Conservation (phyloP, 2,888 invertebrate species). For the Caenorhabditis uteleia region DNA sequence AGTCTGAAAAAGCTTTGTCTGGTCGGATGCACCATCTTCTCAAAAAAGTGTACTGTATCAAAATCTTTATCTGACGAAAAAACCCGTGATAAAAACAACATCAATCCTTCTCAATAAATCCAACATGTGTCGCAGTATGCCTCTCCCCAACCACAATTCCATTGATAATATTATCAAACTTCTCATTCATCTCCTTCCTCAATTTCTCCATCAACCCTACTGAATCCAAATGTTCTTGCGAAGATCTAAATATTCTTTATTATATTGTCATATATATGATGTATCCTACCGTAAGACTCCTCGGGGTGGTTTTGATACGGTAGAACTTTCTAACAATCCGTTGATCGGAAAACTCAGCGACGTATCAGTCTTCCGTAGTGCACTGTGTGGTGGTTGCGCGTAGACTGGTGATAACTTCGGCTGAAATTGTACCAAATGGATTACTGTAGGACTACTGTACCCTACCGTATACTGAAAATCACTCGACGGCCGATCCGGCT, state of each 20-base stretch:
- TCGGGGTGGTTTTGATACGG: conserved; percentile 19
- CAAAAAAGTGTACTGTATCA: no score
- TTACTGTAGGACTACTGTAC: no score
- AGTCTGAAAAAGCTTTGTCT: no score
- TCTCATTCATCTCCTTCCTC: conserved; percentile 30
- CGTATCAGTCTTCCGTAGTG: conserved; percentile 53
- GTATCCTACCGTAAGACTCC: conserved; percentile 16
- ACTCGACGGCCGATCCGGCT: conserved; percentile 20
- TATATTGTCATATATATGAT: neutral
- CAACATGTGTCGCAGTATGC: neutral
- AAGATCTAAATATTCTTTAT: neutral
- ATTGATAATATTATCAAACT: conserved; percentile 19
- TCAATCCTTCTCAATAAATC: conserved; percentile 4
- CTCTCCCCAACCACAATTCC: conserved; percentile 9
- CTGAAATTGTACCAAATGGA: no score
- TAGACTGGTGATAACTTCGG: conserved; percentile 20
- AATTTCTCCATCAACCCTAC: conserved; percentile 24
- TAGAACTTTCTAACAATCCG: conserved; percentile 16
- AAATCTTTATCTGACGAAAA: no score
- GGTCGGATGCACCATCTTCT: no score
- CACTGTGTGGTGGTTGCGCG: conserved; percentile 41
- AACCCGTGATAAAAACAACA: no score
- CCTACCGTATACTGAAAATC: conserved; percentile 8
- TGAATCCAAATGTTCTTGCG: conserved; percentile 19
- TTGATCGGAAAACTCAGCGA: conserved; percentile 47